Evolutionary conservation across 2,888 invertebrate species (phyloP).

Genomic region (Meliscaeva auricollis): DNA sequence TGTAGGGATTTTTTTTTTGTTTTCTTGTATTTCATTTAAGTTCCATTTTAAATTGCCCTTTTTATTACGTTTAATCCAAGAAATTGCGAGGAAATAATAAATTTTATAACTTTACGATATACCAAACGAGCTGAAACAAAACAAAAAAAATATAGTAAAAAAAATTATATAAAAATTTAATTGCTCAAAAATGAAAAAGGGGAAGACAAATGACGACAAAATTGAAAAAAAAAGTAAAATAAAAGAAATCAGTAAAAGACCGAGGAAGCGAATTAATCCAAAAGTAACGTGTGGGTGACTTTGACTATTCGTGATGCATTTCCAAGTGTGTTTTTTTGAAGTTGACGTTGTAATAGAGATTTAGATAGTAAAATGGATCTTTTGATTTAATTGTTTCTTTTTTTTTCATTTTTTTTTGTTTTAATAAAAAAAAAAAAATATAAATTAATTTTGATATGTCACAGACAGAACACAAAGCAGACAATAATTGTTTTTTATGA

Average conservation of each 20-base stretch:
- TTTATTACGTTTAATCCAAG: constrained; percentile 48
- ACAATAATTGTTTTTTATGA: neutral
- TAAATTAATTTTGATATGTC: constrained; percentile 4
- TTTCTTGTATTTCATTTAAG: constrained; percentile 2
- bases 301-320: constrained; percentile 59
- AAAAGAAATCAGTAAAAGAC: constrained; percentile 28
- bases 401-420: no score
- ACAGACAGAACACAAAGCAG: neutral
- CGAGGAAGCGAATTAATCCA: constrained; percentile 11
- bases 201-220: neutral
- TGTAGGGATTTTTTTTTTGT: neutral
- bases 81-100: constrained; percentile 56
- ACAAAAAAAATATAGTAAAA: constrained; percentile 27
- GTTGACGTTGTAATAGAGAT: constrained; percentile 27
- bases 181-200: constrained; percentile 2
- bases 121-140: constrained; percentile 45
- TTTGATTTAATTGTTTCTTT: constrained; percentile 15
- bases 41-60: constrained; percentile 21
- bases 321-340: neutral
- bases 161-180: constrained; percentile 41
- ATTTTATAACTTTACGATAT: constrained; percentile 61
- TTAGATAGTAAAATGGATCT: constrained; percentile 14
- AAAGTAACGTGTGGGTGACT: constrained; percentile 30
- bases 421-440: neutral
- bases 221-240: constrained; percentile 26